phyloP scores from a whole-genome alignment of 2,113 vertebrate species.

The Neogobius melanostomus region DNA sequence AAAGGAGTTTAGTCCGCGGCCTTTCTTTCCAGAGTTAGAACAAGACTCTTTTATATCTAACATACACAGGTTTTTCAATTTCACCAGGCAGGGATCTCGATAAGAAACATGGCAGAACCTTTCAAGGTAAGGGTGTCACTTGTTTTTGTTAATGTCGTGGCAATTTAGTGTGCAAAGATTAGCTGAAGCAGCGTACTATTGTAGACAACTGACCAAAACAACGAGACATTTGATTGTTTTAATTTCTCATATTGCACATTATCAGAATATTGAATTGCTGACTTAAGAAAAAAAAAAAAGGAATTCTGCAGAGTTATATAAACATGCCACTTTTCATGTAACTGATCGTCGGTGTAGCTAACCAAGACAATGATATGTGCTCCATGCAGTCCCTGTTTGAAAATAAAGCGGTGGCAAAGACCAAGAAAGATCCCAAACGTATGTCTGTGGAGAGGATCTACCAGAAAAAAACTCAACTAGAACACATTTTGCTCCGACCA shows the following conservation, averaged over 20 bases:
- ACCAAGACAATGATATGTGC: neutral
- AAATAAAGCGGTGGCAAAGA: slow-evolving; percentile 78
- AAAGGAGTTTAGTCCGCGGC: accelerated
- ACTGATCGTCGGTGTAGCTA: too few species aligned
- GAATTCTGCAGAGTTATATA: too few species aligned
- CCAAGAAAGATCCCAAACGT: slow-evolving; percentile 82
- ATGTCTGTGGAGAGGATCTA: slow-evolving; percentile 94
- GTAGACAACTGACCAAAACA: too few species aligned
- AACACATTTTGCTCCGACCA: slow-evolving; percentile 97
- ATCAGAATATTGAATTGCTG: too few species aligned
- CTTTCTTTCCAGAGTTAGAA: neutral
- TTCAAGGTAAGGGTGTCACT: slow-evolving; percentile 66
- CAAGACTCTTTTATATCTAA: neutral
- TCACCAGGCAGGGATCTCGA: neutral
- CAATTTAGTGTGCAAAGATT: neutral
- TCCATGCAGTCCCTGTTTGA: slow-evolving; percentile 73
- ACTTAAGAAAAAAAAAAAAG: too few species aligned
- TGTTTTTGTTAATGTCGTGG: neutral
- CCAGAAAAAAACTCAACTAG: slow-evolving; percentile 97
- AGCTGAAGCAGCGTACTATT: neutral
- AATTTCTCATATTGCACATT: too few species aligned
- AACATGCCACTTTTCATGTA: too few species aligned
- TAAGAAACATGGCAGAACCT: slow-evolving; percentile 65
- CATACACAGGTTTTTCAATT: neutral
- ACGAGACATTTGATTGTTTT: too few species aligned